Percentiles rank a stretch among this genome's conserved stretches.
Evolutionary conservation across 2,888 invertebrate genomes (phyloP).

Genomic region (Sepiola atlantica): DNA sequence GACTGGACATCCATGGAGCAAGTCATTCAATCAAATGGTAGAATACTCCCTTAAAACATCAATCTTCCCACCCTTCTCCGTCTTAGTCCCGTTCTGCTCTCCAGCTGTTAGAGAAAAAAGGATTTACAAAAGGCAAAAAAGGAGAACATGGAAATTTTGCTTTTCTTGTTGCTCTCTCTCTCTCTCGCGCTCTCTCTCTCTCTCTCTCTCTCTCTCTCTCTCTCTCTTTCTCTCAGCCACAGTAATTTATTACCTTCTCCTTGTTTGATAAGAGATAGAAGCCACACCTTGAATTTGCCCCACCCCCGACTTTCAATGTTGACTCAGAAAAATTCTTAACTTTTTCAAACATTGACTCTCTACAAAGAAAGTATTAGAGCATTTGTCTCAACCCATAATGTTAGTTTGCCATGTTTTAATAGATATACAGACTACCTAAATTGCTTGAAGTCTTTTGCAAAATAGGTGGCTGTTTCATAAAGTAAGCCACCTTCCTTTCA

Average conservation of each 20-base stretch:
- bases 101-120: slow-evolving; percentile 23
- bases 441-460: too few relatives aligned
- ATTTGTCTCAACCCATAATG: background rate
- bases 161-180: too few relatives aligned
- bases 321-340: background rate
- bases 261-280: slow-evolving; percentile 41
- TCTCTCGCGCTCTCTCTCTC: too few relatives aligned
- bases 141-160: too few relatives aligned
- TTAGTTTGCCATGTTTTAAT: too few relatives aligned
- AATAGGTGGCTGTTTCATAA: too few relatives aligned
- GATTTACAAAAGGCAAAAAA: background rate
- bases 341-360: background rate
- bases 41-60: background rate
- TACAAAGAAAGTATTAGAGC: background rate
- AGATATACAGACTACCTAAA: too few relatives aligned
- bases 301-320: background rate
- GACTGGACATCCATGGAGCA: background rate
- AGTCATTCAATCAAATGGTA: background rate
- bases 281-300: background rate
- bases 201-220: too few relatives aligned
- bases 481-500: too few relatives aligned
- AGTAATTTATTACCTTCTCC: slow-evolving; percentile 38
- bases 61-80: background rate
- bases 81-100: too few relatives aligned
- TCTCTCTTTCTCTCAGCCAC: background rate